Evolutionary conservation across 2,113 vertebrate genomes (phyloP).

Genomic region (Podarcis muralis): DNA sequence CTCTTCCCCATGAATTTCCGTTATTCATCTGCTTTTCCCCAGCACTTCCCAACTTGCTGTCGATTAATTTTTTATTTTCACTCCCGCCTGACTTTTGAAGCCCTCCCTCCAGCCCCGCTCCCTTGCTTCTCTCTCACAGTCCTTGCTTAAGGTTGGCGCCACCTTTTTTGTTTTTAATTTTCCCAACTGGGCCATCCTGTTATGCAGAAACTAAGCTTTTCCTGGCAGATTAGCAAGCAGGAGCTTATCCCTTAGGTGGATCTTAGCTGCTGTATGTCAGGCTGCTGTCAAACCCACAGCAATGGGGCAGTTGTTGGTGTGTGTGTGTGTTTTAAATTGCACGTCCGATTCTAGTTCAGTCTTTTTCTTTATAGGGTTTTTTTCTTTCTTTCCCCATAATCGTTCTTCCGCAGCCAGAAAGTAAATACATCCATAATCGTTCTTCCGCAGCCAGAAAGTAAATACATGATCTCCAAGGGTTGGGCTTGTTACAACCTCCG

Average conservation of each 20-base stretch:
- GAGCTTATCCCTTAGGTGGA: no score
- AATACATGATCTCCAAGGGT: neutral
- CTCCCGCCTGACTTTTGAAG: neutral
- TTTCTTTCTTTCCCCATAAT: no score
- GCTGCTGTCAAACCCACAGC: neutral
- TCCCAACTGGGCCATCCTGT: neutral
- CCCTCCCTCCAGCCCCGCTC: neutral
- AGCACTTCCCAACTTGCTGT: neutral
- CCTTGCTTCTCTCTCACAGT: no score
- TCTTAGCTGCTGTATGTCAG: neutral
- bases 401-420: no score
- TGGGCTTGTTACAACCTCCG: neutral
- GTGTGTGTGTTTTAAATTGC: neutral
- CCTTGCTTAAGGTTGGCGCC: neutral
- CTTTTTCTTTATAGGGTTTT: neutral
- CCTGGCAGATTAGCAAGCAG: no score
- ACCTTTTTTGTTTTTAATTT: no score
- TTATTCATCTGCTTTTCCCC: neutral
- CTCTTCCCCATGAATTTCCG: fast-evolving
- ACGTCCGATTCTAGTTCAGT: neutral
- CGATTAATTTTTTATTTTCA: no score
- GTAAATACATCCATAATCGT: neutral
- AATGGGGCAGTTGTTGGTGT: neutral
- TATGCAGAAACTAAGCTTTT: neutral
- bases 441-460: no score